Evolutionary conservation across 2,797 vertebrate species (phyloP).

Genomic region (Malurus leucopterus): DNA sequence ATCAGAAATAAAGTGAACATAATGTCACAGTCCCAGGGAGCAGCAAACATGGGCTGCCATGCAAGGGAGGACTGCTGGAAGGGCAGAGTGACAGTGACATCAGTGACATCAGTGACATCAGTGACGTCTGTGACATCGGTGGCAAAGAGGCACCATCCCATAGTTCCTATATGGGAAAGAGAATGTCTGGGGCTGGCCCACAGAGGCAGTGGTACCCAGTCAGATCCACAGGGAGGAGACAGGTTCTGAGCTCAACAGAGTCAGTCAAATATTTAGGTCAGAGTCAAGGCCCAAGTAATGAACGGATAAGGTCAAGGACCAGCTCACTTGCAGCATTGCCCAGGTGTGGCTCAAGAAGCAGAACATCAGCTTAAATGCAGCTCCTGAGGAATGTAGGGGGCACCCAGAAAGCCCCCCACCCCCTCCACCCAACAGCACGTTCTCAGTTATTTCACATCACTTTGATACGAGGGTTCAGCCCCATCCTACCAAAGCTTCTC

Average conservation of each 20-base stretch:
- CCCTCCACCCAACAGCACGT: accelerated
- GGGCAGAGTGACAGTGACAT: too few species aligned
- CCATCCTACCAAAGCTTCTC: neutral
- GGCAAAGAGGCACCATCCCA: neutral
- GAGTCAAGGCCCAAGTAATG: neutral
- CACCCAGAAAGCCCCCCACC: accelerated
- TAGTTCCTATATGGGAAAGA: neutral
- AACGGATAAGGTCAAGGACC: neutral
- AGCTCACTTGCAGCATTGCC: neutral
- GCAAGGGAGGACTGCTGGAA: neutral
- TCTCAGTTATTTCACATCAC: neutral
- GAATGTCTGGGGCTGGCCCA: too few species aligned
- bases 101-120: too few species aligned
- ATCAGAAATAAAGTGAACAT: neutral
- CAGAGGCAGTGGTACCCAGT: neutral
- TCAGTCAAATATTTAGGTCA: neutral
- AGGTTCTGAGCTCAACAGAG: neutral
- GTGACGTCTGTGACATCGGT: too few species aligned
- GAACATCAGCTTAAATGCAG: neutral
- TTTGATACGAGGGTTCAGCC: neutral
- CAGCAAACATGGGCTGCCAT: neutral
- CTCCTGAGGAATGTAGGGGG: neutral
- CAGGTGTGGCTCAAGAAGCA: neutral
- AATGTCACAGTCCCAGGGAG: neutral
- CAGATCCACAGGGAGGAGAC: neutral